Base-by-base conservation (phyloP, 2,113 vertebrate genomes). In the Leptosomus discolor region DNA sequence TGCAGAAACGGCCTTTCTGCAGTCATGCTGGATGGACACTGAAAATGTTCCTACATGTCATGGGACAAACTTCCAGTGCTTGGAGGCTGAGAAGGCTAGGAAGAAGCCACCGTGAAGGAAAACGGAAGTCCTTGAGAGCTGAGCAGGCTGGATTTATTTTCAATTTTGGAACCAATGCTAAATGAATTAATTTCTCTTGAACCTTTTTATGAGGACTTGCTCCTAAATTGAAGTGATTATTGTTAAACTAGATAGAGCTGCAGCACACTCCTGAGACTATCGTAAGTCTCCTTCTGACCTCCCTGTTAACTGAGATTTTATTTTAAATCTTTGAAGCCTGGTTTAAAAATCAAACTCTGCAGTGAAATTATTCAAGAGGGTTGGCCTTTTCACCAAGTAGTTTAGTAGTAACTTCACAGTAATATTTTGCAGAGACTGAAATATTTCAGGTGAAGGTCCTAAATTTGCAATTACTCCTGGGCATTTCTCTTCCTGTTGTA, bases 221-320 rank as follows among this genome's bases (percentile, higher is more conserved):
- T 97, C 78, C 71, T 97, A 94, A 95, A 94, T 88, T 82, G 86
- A 74, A 92, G 90, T 95, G 93, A 81, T 96, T 94, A 92, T 92
- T 96, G 88, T 84, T 96, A 82, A 95, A 88, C 84, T 92, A 90
- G 92, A 79, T 60, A 94, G 75, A 97, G 60, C 84, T 86, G 70
- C 53, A 95, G 78, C 58, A 79, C 41, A 19, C 88, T 90, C 90
- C 83, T 75, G 93, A 93, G 96, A 94, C 34, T 88, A 94, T 80
- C 0, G 0, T 71, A 82, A 82, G 58, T 51, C 61, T 96, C 76
- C 39, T 92, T 46, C 85, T 97, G 90, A 91, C 83, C 88, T 94
- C 80, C 29, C 77, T 7, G 21, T 76, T 91, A 94, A 75, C 82
- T 78, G 77, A 85, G 80, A 51, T 90, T 92, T 95, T 88, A 43